Base-by-base conservation (phyloP, 2,888 invertebrate species). In the Oegoconia quadripuncta region DNA sequence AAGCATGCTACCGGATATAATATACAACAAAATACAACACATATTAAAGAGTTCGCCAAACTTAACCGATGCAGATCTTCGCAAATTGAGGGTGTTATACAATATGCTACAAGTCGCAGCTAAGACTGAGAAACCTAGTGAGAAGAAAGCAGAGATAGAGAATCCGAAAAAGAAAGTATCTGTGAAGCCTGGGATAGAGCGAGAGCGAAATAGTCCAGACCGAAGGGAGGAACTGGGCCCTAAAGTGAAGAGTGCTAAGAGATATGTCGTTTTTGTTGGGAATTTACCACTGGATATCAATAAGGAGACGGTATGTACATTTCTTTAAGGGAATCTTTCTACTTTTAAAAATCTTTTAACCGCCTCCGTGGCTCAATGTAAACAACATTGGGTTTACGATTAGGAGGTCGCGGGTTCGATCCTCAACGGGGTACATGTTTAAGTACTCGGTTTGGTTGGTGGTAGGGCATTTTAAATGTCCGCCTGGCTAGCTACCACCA, bases 261-360 rank as follows among this genome's bases (percentile, higher is more conserved):
- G 88, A 74, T 88, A 87, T 70, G 78, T 88, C 1, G 86, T 84
- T 14, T 88, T 88, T 54, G 45, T 88, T 18, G 88, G 88, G 0
- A 88, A 88, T 46, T 52, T 88, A 16, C 81, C 87, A 0, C 50
- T 74, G 11, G 68, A 74, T 46, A 48, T 79, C 29, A 56, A 64
- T 39, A 79, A 76, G 39, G 75, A 79, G 28, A 72, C 64, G 64
- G 88, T 88, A 47, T 50, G 53, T 43, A 13, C 11, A 13, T 14
- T 9, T 23, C 14, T n/a, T n/a, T n/a, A n/a, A n/a, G n/a, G n/a
- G n/a, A n/a, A n/a, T n/a, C n/a, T n/a, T n/a, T n/a, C n/a, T n/a
- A n/a, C n/a, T n/a, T n/a, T n/a, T n/a, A n/a, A n/a, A n/a, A n/a
- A n/a, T n/a, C n/a, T n/a, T n/a, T n/a, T n/a, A n/a, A n/a, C n/a